Percentiles rank a stretch among this genome's conserved stretches.
Conservation (phyloP, 2,113 vertebrate species). For the Ceyx melanurus region DNA sequence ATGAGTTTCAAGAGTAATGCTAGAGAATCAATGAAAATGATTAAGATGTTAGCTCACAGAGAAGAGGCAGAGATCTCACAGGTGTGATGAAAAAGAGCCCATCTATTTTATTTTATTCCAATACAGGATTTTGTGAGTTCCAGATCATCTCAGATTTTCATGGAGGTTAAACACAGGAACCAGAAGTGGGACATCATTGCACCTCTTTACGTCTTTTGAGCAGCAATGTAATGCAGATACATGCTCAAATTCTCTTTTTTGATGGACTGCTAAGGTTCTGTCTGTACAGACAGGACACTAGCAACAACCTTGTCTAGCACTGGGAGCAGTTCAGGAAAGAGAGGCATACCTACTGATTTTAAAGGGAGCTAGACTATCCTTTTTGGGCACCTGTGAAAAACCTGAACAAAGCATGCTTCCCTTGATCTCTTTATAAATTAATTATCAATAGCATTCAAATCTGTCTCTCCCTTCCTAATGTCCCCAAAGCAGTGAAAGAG, state of each 20-base stretch:
- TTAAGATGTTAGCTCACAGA: not conserved
- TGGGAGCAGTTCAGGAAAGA: accelerated
- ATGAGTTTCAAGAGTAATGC: not conserved
- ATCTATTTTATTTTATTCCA: not conserved
- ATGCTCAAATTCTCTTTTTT: not conserved
- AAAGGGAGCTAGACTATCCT: not conserved
- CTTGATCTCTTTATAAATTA: not conserved
- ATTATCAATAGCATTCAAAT: not conserved
- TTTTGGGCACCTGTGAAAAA: not conserved
- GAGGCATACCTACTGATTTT: not conserved
- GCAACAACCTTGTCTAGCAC: not conserved
- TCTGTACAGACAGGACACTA: not conserved
- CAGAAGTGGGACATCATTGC: not conserved
- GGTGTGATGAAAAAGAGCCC: not conserved
- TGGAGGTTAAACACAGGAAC: not conserved
- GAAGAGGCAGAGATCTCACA: not conserved
- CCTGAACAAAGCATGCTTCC: not conserved
- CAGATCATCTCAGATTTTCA: not conserved
- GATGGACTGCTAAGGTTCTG: not conserved
- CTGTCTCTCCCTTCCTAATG: not conserved
- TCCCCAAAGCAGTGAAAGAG: not conserved
- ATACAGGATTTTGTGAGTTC: not conserved
- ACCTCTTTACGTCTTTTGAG: not conserved
- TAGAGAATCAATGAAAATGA: not conserved
- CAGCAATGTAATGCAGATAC: not conserved